Evolutionary conservation across 2,113 vertebrate species (phyloP), one percentile per base, ranked within the genome.

Genomic region (Gopherus evgoodei): DNA sequence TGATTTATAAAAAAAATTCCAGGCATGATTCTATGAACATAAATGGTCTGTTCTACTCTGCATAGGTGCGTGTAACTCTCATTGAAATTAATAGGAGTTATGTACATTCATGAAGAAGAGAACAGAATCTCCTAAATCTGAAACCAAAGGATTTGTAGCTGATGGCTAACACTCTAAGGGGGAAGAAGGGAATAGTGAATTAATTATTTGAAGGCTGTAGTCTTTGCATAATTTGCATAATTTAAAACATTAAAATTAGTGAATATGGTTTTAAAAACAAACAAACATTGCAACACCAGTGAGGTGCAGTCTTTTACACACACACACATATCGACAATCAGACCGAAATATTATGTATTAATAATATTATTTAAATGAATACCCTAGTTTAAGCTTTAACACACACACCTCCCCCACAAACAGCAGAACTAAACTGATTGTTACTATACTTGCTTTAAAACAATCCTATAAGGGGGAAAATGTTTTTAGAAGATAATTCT

Each of bases 281-380:
- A 86, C 9, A 62, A 59, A 59, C 5, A 89, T 95, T 89, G 93
- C 94, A 95, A 97, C 94, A 97, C 97, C 97, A 98, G 94, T 94
- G 95, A 92, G 94, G 94, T 96, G 95, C 93, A 95, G 95, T 97
- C 95, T 97, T 93, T 97, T 97, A 93, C 96, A 83, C 50, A 97
- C 95, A 83, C n/a, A 69, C 85, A 57, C 95, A 91, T 83, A 57
- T 72, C 91, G 49, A 22, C 82, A 91, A 72, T 54, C 87, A 81
- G 62, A 80, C 86, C 93, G 88, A 91, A 88, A 87, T 82, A 78
- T 16, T 81, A 59, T 88, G 83, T 87, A 92, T 95, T 94, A 90
- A 79, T 94, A 8, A 81, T 52, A 3, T 1, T 49, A 42, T 78
- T 91, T 78, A 94, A 95, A 91, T 84, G 81, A 95, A 95, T 92